Evolutionary conservation across 1,140 invertebrate genomes (phyloP), one percentile per base, ranked within the genome.

Genomic region (Leptonema lineaticorne): DNA sequence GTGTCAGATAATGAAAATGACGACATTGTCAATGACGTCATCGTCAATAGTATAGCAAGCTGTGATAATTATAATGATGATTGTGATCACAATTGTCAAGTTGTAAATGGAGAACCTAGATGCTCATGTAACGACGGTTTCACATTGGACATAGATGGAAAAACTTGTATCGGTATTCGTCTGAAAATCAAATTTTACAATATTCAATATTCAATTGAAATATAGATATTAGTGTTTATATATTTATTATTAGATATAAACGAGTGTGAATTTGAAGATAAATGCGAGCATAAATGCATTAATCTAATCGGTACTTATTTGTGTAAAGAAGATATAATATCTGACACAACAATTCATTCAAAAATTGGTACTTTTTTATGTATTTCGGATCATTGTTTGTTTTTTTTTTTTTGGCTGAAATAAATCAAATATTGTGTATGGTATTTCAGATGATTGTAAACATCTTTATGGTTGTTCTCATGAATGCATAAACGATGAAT

Each of bases 251-350:
- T 76, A 85, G 86, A 92, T 78, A 83, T 90, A 48, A 85, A 92
- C 75, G 90, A 92, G 75, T 92, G 90, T 75, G 71, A 80, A 66
- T 75, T 78, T 48, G 79, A 83, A 30, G 86, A 87, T 74, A 87
- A 82, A 16, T 53, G 50, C 14, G 81, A 81, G 74, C 78, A 83
- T 20, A 80, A 85, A 16, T 86, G 86, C 79, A 74, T 84, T n/a
- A 92, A 92, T 75, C 80, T 84, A 16, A 79, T 85, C 6, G 90
- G 90, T 22, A 79, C 81, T 29, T 88, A 85, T 68, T 75, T 82
- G 37, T 91, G 89, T 74, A 70, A 77, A 37, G 90, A 89, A 74
- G 85, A 53, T n/a, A 2, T 26, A 86, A 2, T 74, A 76, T 6
- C 86, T 87, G 11, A 82, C 82, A 65, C 56, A 74, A 74, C 63